Conservation (phyloP, 2,888 invertebrate species). For the Cosmopolites sordidus region DNA sequence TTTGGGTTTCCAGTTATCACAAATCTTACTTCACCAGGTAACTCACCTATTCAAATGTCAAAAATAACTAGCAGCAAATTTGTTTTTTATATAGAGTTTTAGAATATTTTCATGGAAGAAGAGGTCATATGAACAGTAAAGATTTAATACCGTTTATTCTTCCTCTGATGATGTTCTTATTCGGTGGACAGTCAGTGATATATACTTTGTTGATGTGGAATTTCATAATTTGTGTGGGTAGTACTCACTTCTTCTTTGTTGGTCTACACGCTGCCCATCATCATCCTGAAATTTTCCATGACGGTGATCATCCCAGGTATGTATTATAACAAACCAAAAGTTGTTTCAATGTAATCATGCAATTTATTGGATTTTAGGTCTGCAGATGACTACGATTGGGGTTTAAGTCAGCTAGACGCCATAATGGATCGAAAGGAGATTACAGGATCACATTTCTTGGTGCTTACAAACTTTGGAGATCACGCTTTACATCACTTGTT, state of each 20-base stretch:
- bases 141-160: conserved; percentile 48
- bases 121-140: conserved; percentile 27
- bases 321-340: no score
- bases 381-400: conserved; percentile 63
- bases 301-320: conserved; percentile 63
- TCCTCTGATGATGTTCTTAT: conserved; percentile 48
- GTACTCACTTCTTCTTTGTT: conserved; percentile 60
- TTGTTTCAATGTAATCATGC: no score
- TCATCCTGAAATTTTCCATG: conserved; percentile 75
- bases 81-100: conserved; percentile 27
- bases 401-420: conserved; percentile 71
- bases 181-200: conserved; percentile 39
- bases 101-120: conserved; percentile 26
- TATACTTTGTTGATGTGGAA: conserved; percentile 55
- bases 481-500: conserved; percentile 79
- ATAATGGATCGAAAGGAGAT: conserved; percentile 68
- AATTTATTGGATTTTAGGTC: conserved; percentile 50
- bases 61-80: no score
- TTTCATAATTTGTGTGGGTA: conserved; percentile 58
- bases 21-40: conserved; percentile 50
- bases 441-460: conserved; percentile 62
- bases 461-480: conserved; percentile 71
- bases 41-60: not conserved
- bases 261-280: conserved; percentile 75
- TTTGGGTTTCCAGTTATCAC: conserved; percentile 41